These are phyloP conservation scores for Euplexia lucipara DNA, from an alignment of 2,888 invertebrate genomes.

Conservation along the genomic window DNA sequence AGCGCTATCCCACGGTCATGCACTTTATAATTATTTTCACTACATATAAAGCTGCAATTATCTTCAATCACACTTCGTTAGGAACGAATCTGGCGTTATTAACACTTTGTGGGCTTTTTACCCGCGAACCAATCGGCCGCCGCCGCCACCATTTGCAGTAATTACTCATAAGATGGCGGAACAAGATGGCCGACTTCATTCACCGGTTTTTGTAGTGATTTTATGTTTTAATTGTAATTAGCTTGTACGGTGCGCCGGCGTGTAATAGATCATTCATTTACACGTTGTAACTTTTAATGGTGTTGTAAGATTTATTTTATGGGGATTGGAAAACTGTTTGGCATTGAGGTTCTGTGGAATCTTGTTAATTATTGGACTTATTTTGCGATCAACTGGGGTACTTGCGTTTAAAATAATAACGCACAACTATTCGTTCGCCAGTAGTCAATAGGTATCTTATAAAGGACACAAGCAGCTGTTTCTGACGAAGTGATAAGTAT, in stretches of 20 bases:
- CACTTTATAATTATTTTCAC: constrained; percentile 66
- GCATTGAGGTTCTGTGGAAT: constrained; percentile 25
- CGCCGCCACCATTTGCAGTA: constrained; percentile 81
- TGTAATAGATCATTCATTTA: constrained; percentile 59
- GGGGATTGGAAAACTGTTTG: constrained; percentile 19
- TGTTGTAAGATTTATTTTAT: constrained; percentile 47
- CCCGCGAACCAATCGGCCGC: constrained; percentile 78
- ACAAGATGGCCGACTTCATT: constrained; percentile 80
- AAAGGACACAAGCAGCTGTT: neutral
- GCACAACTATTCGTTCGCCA: constrained; percentile 7
- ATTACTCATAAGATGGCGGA: constrained; percentile 84
- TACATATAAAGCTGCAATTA: constrained; percentile 76
- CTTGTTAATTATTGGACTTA: constrained; percentile 29
- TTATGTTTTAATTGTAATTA: constrained; percentile 66
- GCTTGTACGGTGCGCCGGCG: constrained; percentile 43
- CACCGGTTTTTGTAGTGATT: constrained; percentile 75
- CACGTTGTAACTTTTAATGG: constrained; percentile 52
- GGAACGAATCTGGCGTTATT: constrained; percentile 85
- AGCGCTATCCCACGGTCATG: constrained; percentile 67
- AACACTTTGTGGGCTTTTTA: constrained; percentile 83
- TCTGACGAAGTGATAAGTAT: too few species aligned
- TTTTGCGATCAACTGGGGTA: constrained; percentile 4
- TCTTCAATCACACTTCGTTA: constrained; percentile 84
- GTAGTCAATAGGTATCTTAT: too few species aligned
- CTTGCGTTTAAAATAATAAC: constrained; percentile 35